A percentile compares a stretch with the other conserved stretches of the same genome.
These are phyloP conservation scores for Parambassis ranga DNA, from an alignment of 2,797 vertebrate species.

Conservation along the genomic window DNA sequence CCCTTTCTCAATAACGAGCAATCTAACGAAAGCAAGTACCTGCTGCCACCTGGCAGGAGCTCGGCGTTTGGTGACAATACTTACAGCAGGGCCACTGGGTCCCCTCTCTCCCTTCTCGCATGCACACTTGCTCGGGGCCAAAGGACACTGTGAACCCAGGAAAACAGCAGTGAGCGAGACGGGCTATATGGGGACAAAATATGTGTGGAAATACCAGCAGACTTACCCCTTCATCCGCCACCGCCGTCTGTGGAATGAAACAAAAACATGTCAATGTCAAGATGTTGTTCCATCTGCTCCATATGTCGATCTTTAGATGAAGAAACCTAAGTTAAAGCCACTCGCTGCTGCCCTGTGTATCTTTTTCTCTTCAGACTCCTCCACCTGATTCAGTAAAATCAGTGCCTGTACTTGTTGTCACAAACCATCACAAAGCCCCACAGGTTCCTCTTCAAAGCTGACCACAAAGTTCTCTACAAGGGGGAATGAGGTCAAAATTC, in stretches of 20 bases:
- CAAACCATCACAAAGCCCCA: neutral
- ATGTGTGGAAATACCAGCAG: neutral
- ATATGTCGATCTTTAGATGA: too few relatives aligned
- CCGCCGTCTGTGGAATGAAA: constrained; percentile 76
- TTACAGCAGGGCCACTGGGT: constrained; percentile 84
- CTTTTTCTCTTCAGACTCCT: neutral
- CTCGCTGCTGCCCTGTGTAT: neutral
- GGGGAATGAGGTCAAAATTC: constrained; percentile 3
- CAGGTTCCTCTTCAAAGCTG: constrained; percentile 37
- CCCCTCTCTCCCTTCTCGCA: constrained; percentile 91
- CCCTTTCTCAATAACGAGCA: too few relatives aligned
- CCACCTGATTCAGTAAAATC: constrained; percentile 20
- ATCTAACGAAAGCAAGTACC: too few relatives aligned
- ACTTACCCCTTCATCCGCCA: constrained; percentile 86
- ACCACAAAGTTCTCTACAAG: constrained; percentile 21
- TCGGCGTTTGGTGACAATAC: constrained; percentile 58
- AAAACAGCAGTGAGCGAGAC: constrained; percentile 28
- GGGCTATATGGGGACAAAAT: neutral
- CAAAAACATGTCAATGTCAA: constrained; percentile 31
- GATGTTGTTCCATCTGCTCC: constrained; percentile 1
- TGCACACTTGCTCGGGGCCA: constrained; percentile 73
- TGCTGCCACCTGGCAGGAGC: too few relatives aligned
- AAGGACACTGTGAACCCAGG: constrained; percentile 81
- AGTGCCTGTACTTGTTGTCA: constrained; percentile 10
- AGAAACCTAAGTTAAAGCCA: constrained; percentile 15